phyloP scores from a whole-genome alignment of 2,888 invertebrate genomes.

The Hybos culiciformis region DNA sequence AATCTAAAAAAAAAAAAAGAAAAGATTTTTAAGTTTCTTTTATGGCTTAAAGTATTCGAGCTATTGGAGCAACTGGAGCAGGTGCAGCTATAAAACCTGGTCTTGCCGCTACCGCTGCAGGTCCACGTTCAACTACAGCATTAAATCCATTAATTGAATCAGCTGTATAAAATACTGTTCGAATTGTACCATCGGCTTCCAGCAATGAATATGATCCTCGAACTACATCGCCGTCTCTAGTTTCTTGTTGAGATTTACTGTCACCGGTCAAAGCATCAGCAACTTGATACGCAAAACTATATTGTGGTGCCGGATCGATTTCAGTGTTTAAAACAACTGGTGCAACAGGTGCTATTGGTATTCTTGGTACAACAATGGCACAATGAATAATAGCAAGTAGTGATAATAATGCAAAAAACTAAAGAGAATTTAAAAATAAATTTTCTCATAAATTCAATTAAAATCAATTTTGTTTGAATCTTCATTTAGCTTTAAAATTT shows the following conservation, averaged over 20 bases:
- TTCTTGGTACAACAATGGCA: background rate
- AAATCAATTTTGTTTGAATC: too few species aligned
- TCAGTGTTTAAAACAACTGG: slow-evolving; percentile 21
- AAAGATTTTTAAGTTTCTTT: too few species aligned
- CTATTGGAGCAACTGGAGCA: slow-evolving; percentile 11
- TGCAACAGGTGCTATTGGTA: slow-evolving; percentile 18
- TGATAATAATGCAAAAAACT: background rate
- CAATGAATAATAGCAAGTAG: background rate
- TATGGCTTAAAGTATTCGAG: too few species aligned
- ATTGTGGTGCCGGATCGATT: slow-evolving; percentile 39
- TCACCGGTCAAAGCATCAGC: slow-evolving; percentile 52
- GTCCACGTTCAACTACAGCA: slow-evolving; percentile 45
- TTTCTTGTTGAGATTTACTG: slow-evolving; percentile 41
- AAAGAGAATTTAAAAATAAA: background rate
- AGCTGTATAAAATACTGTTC: slow-evolving; percentile 29
- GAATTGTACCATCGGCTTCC: slow-evolving; percentile 28
- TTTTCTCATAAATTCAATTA: too few species aligned
- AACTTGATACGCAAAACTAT: slow-evolving; percentile 54
- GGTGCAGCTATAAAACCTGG: slow-evolving; percentile 18
- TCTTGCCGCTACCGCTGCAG: slow-evolving; percentile 32
- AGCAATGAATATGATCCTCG: slow-evolving; percentile 31
- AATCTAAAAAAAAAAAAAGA: too few species aligned
- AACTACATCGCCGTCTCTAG: slow-evolving; percentile 48
- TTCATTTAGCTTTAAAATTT: too few species aligned
- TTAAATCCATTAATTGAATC: slow-evolving; percentile 29